A percentile compares a stretch with the other conserved stretches of the same genome.
These are phyloP conservation scores for Aepyceros melampus DNA, from an alignment of 2,113 vertebrate species.

Conservation along the genomic window DNA sequence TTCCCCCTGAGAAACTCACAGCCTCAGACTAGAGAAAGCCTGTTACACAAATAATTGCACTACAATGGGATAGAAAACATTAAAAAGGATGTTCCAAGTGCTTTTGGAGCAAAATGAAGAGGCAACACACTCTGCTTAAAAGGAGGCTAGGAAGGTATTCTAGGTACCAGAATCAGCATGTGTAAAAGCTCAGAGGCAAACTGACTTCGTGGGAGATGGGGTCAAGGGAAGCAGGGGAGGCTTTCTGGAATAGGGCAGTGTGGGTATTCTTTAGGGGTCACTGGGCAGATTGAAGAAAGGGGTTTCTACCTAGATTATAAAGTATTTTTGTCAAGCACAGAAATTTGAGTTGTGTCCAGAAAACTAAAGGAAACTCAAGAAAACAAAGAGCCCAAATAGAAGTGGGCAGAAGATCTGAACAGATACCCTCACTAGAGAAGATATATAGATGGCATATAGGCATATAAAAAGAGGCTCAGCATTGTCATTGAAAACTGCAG, in stretches of 20 bases:
- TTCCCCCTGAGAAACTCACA: not conserved
- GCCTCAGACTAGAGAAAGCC: not conserved
- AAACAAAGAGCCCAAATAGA: not conserved
- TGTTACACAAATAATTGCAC: not conserved
- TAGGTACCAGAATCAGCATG: not conserved
- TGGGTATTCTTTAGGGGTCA: not conserved
- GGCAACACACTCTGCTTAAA: not conserved
- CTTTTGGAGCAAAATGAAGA: not conserved
- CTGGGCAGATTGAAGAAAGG: not conserved
- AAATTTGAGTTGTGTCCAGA: not conserved
- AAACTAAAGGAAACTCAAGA: not conserved
- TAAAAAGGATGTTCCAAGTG: not conserved
- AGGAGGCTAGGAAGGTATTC: not conserved
- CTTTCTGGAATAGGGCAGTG: not conserved
- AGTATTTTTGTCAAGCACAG: not conserved
- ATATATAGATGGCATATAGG: not conserved
- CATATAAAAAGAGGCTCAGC: not conserved
- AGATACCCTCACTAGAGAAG: not conserved
- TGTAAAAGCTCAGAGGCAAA: not conserved
- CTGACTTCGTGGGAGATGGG: not conserved
- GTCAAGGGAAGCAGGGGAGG: not conserved
- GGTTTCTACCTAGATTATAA: not conserved
- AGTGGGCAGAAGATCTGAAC: not conserved
- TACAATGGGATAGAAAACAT: not conserved
- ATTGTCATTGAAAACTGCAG: not conserved